Evolutionary conservation across 2,797 vertebrate species (phyloP), one percentile per base, ranked within the genome.

Genomic region (Natrix natrix): DNA sequence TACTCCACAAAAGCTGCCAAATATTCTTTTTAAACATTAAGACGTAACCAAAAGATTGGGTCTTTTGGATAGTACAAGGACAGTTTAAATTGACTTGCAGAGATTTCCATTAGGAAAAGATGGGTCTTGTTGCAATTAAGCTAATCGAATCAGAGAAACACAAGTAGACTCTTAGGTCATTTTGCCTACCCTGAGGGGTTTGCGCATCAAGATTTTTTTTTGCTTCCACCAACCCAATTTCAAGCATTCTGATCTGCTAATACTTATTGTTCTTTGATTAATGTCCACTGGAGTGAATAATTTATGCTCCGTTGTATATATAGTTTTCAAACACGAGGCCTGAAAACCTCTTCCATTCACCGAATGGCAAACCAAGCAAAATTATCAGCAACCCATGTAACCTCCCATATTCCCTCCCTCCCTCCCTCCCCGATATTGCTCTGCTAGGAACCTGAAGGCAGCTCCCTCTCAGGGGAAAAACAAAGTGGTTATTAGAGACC

Each of bases 251-350:
- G n/a, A 94, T 95, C 89, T 93, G 54, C 28, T 74, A 28, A 59
- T 61, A 89, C 89, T 96, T 96, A 95, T 93, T 83, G 52, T 92
- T 93, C 94, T 95, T 92, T 93, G 83, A 95, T 92, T 94, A 95
- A 95, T 93, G 93, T 91, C 89, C 89, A 93, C 69, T 95, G 89
- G 66, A 96, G 91, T 97, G 93, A 97, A 97, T 97, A 96, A 97
- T 96, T 96, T 94, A 96, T 96, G 95, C 89, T 78, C 48, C 69
- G 69, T 61, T 93, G 91, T 97, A 94, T 97, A 96, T 96, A 96
- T 96, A 94, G 22, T 13, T 78, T 43, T 43, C 17, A 95, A 94
- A 95, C 11, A 59, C 92, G 92, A 91, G 93, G 94, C 93, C 90
- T 93, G 93, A 95, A 96, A 93, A 94, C 88, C 52, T 93, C 90